Percentiles rank a stretch among this genome's conserved stretches.
Evolutionary conservation across 2,797 vertebrate species (phyloP).

Genomic region (Bufotes viridis): DNA sequence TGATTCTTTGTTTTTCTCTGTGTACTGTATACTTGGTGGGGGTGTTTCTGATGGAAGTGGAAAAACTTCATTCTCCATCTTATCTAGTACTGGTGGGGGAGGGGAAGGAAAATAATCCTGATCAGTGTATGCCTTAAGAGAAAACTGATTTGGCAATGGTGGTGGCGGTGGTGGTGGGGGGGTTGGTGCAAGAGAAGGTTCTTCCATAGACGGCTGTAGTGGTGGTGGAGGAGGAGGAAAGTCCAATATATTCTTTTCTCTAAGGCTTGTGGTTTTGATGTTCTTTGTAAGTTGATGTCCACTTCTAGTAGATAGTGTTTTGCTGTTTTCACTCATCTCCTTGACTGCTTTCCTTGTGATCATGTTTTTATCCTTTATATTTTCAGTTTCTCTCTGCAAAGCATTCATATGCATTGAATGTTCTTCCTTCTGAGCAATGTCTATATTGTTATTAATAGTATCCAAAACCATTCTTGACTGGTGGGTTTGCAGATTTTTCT

Average conservation of each 20-base stretch:
- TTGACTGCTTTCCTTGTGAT: slow-evolving; percentile 62
- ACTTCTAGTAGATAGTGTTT: slow-evolving; percentile 70
- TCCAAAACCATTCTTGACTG: slow-evolving; percentile 58
- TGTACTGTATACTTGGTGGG: slow-evolving; percentile 64
- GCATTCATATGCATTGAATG: slow-evolving; percentile 56
- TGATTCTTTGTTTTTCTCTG: slow-evolving; percentile 30
- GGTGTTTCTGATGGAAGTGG: slow-evolving; percentile 71
- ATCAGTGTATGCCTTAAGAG: slow-evolving; percentile 78
- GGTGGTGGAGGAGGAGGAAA: slow-evolving; percentile 78
- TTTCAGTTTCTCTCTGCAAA: slow-evolving; percentile 63
- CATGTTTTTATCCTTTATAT: slow-evolving; percentile 59
- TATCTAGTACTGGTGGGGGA: slow-evolving; percentile 75
- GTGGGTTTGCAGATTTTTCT: slow-evolving; percentile 62
- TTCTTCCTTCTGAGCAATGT: slow-evolving; percentile 62
- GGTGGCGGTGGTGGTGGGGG: slow-evolving; percentile 84
- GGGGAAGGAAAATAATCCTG: slow-evolving; percentile 78
- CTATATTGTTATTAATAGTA: slow-evolving; percentile 76
- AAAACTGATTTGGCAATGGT: slow-evolving; percentile 72
- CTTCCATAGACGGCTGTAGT: slow-evolving; percentile 71
- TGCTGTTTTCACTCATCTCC: slow-evolving; percentile 64
- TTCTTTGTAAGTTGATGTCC: slow-evolving; percentile 67
- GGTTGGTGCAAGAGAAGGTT: slow-evolving; percentile 76
- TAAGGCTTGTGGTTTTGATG: slow-evolving; percentile 74
- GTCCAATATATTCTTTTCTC: slow-evolving; percentile 73
- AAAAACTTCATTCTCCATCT: slow-evolving; percentile 75